phyloP scores from a whole-genome alignment of 2,113 vertebrate species.

The Notothenia rossii region DNA sequence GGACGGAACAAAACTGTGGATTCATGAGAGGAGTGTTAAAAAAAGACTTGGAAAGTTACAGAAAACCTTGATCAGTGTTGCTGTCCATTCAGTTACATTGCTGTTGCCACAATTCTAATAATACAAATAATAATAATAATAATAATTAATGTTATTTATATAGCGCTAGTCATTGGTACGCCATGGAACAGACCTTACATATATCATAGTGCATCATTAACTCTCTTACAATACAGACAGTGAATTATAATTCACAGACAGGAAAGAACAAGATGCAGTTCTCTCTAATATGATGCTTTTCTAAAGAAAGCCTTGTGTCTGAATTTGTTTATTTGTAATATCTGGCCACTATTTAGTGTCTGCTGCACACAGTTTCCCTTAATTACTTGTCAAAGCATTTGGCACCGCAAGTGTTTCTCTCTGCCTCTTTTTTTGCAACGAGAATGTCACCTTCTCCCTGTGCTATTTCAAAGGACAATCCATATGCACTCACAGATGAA shows the following conservation, averaged over 20 bases:
- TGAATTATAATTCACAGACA: conserved; percentile 12
- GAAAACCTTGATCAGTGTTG: too few relatives aligned
- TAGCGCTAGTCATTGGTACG: too few relatives aligned
- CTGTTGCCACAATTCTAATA: too few relatives aligned
- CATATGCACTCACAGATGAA: conserved; percentile 39
- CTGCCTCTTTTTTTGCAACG: conserved; percentile 43
- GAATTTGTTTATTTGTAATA: conserved; percentile 54
- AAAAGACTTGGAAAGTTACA: too few relatives aligned
- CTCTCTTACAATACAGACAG: not conserved
- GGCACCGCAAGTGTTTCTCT: conserved; percentile 28
- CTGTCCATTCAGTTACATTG: too few relatives aligned
- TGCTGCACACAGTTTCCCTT: conserved; percentile 47
- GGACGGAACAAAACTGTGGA: too few relatives aligned
- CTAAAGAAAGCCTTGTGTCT: conserved; percentile 20
- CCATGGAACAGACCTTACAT: too few relatives aligned
- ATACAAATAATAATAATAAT: too few relatives aligned
- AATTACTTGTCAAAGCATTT: conserved; percentile 68
- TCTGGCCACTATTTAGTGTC: conserved; percentile 41
- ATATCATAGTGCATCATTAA: conserved; percentile 9
- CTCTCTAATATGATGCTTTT: conserved; percentile 20
- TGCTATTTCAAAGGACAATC: conserved; percentile 50
- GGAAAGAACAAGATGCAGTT: not conserved
- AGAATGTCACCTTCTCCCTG: conserved; percentile 34
- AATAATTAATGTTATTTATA: too few relatives aligned
- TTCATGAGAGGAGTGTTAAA: too few relatives aligned